These are phyloP conservation scores for Meliscaeva auricollis DNA, from an alignment of 2,888 invertebrate genomes.

Conservation along the genomic window DNA sequence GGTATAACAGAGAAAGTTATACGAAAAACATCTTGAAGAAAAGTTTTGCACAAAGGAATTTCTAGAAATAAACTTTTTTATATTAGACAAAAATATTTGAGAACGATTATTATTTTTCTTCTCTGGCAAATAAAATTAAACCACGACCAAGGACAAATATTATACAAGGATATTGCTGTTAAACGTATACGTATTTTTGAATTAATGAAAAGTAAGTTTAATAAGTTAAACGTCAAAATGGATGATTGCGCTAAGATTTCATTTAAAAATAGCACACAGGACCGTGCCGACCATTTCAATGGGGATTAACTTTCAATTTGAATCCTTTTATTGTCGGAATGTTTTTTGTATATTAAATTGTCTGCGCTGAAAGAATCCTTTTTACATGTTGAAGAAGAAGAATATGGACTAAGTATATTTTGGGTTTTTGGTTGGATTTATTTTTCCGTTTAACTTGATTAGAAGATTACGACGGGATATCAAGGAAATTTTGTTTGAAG, in stretches of 20 bases:
- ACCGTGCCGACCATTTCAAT: not conserved
- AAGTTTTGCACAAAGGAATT: constrained; percentile 10
- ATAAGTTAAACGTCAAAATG: constrained; percentile 46
- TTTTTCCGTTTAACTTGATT: constrained; percentile 12
- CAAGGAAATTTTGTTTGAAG: not conserved
- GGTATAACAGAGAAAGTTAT: not conserved
- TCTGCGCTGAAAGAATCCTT: constrained; percentile 23
- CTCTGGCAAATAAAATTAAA: not conserved
- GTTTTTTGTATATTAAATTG: constrained; percentile 62
- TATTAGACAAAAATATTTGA: not conserved
- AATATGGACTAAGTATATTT: not conserved
- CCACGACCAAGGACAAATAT: not conserved
- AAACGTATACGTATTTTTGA: not conserved
- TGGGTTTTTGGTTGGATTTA: constrained; percentile 10
- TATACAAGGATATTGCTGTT: not conserved
- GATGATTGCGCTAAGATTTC: not conserved
- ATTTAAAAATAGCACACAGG: not conserved
- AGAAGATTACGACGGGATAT: constrained; percentile 9
- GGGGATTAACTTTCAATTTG: constrained; percentile 12
- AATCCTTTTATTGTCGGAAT: constrained; percentile 17
- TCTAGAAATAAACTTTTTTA: not conserved
- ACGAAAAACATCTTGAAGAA: constrained; percentile 4
- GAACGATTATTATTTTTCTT: not conserved
- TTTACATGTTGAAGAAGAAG: not conserved
- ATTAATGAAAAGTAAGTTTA: constrained; percentile 41